Percentiles rank a stretch among this genome's conserved stretches.
Conservation (phyloP, 1,140 invertebrate genomes). For the Sogatella furcifera region DNA sequence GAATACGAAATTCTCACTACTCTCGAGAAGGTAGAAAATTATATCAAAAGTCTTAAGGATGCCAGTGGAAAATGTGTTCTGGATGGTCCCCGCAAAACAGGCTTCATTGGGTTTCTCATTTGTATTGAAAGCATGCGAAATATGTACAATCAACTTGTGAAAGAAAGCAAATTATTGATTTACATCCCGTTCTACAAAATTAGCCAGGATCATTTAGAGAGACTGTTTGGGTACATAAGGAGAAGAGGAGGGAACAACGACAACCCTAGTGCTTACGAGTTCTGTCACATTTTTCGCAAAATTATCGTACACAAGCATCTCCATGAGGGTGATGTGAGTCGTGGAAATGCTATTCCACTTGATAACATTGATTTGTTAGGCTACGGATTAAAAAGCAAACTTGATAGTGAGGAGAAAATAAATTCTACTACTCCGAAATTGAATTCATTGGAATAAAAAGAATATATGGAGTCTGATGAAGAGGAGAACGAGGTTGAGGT, state of each 20-base stretch:
- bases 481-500: neutral
- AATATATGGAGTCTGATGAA: neutral
- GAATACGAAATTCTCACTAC: neutral
- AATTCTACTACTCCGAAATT: conserved; percentile 2
- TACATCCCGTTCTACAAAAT: conserved; percentile 30
- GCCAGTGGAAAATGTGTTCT: conserved; percentile 1
- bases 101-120: conserved; percentile 24
- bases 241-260: conserved; percentile 28
- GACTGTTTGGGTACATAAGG: conserved; percentile 28
- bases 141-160: conserved; percentile 11
- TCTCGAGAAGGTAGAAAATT: too few relatives aligned
- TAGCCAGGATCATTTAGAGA: conserved; percentile 32
- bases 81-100: conserved; percentile 16
- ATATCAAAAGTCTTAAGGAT: neutral
- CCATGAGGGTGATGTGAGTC: neutral
- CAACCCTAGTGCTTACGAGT: conserved; percentile 25
- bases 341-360: neutral
- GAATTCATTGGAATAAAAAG: neutral
- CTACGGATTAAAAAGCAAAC: too few relatives aligned
- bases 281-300: conserved; percentile 22
- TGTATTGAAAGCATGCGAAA: conserved; percentile 14
- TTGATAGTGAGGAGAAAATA: conserved; percentile 1
- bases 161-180: conserved; percentile 5
- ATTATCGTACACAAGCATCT: neutral
- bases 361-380: neutral